Percentiles rank a stretch among this genome's conserved stretches.
Conservation (phyloP, 2,888 invertebrate genomes). For the Camponotus fellah region DNA sequence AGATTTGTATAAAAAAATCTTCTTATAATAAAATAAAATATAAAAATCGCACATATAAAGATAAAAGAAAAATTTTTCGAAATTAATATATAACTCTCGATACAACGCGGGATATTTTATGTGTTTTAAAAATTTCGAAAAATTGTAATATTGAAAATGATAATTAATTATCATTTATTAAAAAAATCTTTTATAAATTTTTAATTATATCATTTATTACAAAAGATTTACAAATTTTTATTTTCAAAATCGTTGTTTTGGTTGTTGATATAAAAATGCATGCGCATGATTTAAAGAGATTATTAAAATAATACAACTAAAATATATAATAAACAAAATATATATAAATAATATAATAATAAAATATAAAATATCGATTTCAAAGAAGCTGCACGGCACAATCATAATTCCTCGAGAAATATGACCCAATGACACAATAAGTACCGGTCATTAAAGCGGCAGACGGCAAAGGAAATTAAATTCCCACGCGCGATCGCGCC, state of each 20-base stretch:
- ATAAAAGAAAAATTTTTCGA: neutral
- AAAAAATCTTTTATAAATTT: slow-evolving; percentile 18
- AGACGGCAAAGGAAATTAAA: slow-evolving; percentile 63
- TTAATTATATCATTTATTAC: neutral
- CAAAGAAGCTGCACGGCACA: slow-evolving; percentile 49
- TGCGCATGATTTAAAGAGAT: neutral
- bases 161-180: neutral
- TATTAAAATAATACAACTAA: neutral
- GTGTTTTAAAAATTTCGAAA: neutral
- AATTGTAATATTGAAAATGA: neutral
- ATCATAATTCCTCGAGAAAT: slow-evolving; percentile 61
- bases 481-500: slow-evolving; percentile 59
- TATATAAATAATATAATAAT: too few species aligned
- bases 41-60: neutral
- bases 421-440: slow-evolving; percentile 65
- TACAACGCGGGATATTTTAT: slow-evolving; percentile 16
- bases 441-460: slow-evolving; percentile 60
- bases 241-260: neutral
- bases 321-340: too few species aligned
- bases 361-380: slow-evolving; percentile 17
- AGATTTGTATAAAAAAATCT: neutral
- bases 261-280: neutral
- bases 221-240: slow-evolving; percentile 9
- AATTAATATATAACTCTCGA: neutral
- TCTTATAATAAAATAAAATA: neutral